These are phyloP conservation scores for Diplogasteroides magnus DNA, from an alignment of 1,140 invertebrate species.

Conservation along the genomic window DNA sequence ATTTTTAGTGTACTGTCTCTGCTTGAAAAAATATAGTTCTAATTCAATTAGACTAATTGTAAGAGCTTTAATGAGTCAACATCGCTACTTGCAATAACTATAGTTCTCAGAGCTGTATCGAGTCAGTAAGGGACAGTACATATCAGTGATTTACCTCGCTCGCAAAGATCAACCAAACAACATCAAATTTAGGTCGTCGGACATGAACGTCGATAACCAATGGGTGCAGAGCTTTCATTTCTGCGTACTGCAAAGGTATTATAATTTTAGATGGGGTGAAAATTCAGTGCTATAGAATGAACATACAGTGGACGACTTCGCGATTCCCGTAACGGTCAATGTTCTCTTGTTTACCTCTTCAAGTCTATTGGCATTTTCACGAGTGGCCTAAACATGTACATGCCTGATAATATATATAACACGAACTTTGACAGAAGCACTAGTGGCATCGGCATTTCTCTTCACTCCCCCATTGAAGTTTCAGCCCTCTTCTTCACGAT, in stretches of 20 bases:
- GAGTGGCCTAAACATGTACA: constrained; percentile 9
- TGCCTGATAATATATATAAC: constrained; percentile 7
- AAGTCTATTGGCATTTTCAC: constrained; percentile 24
- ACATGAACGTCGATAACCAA: constrained; percentile 21
- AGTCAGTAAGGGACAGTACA: too few relatives aligned
- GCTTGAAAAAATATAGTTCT: too few relatives aligned
- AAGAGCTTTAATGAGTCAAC: too few relatives aligned
- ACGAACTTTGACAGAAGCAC: not conserved
- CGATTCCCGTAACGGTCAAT: constrained; percentile 31
- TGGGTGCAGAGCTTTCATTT: constrained; percentile 15
- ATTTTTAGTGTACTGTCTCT: too few relatives aligned
- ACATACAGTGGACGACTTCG: constrained; percentile 5
- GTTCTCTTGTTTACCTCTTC: constrained; percentile 18
- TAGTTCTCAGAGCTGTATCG: too few relatives aligned
- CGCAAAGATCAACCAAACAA: constrained; percentile 32
- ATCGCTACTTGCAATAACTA: too few relatives aligned
- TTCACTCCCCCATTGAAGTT: not conserved
- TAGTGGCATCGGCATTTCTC: constrained; percentile 18
- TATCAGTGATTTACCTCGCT: too few relatives aligned
- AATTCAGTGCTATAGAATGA: too few relatives aligned
- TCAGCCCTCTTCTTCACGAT: not conserved
- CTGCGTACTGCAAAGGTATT: constrained; percentile 8
- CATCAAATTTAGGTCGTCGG: constrained; percentile 1
- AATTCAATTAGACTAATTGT: too few relatives aligned
- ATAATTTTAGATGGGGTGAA: too few relatives aligned